Evolutionary conservation across 2,888 invertebrate genomes (phyloP), one percentile per base, ranked within the genome.

Genomic region (Phalera bucephala): DNA sequence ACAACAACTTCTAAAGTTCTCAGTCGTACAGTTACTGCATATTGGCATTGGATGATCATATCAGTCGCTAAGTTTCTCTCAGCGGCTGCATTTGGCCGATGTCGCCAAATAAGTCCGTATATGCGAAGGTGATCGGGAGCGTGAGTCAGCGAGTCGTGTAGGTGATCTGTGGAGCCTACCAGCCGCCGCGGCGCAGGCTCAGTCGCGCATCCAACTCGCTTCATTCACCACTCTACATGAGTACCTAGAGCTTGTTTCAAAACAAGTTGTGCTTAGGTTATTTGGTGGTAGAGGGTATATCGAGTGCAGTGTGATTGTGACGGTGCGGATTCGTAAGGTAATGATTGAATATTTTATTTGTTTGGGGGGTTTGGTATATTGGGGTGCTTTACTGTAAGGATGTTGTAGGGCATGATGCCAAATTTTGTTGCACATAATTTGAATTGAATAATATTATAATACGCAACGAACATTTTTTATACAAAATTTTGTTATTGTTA

Each of bases 101-200:
- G 80, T 83, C 80, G 62, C 88, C 88, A 87, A 89, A 89, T 89
- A 89, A 75, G 88, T 87, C 82, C 82, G 79, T 80, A 76, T 69
- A 64, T 57, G 59, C 74, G 86, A 87, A 89, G 88, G 88, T 85
- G 81, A 89, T 80, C 81, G 70, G 67, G 68, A 21, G 6, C 31
- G 62, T 87, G 87, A 86, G 68, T 86, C 85, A 85, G 68, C 55
- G 40, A 33, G 61, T 54, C 53, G 79, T 67, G 84, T 81, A 74
- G 83, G 82, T 72, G 82, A 66, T 52, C 45, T 55, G 58, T 64
- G 62, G 62, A 69, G 72, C 74, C 74, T 70, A 76, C 66, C 48
- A 42, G 32, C 28, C 41, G 58, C 49, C 51, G 49, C 52, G 39
- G 55, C 47, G 45, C 62, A 55, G 54, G 56, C 68, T 75, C 77